These are phyloP conservation scores for Lymantria monacha DNA, from an alignment of 2,888 invertebrate genomes.

Conservation along the genomic window DNA sequence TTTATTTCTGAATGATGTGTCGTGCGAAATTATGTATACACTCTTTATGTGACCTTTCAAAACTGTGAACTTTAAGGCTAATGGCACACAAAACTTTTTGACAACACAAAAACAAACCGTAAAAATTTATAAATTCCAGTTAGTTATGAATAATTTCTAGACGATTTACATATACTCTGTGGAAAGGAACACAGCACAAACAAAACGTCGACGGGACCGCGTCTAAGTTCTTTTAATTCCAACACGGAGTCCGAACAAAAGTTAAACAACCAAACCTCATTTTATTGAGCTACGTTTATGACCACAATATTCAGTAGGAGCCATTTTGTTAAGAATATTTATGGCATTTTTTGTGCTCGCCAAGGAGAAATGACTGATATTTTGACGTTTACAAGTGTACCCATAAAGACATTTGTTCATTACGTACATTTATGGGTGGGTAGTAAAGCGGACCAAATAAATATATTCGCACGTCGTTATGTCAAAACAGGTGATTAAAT, in stretches of 20 bases:
- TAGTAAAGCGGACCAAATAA: conserved; percentile 57
- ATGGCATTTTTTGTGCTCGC: conserved; percentile 70
- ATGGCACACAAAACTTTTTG: conserved; percentile 34
- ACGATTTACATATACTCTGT: conserved; percentile 74
- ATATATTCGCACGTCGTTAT: conserved; percentile 66
- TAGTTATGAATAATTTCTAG: conserved; percentile 72
- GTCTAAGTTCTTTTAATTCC: conserved; percentile 70
- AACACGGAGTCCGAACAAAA: conserved; percentile 65
- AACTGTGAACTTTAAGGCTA: conserved; percentile 23
- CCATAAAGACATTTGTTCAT: conserved; percentile 77
- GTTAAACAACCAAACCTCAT: conserved; percentile 73
- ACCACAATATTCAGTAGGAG: conserved; percentile 78
- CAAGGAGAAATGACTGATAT: conserved; percentile 68
- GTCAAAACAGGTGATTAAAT: conserved; percentile 54
- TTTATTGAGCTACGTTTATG: conserved; percentile 75
- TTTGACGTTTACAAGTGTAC: conserved; percentile 75
- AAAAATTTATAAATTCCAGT: conserved; percentile 69
- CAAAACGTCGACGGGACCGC: conserved; percentile 59
- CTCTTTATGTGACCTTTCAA: conserved; percentile 25
- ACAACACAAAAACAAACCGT: conserved; percentile 49
- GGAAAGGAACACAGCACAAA: conserved; percentile 55
- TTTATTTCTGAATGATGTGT: conserved; percentile 34
- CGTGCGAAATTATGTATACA: conserved; percentile 29
- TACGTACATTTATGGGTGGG: conserved; percentile 65
- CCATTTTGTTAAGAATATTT: conserved; percentile 78